These are phyloP conservation scores for Pangasius sanitwongsei DNA, from an alignment of 2,797 vertebrate species.

Conservation along the genomic window DNA sequence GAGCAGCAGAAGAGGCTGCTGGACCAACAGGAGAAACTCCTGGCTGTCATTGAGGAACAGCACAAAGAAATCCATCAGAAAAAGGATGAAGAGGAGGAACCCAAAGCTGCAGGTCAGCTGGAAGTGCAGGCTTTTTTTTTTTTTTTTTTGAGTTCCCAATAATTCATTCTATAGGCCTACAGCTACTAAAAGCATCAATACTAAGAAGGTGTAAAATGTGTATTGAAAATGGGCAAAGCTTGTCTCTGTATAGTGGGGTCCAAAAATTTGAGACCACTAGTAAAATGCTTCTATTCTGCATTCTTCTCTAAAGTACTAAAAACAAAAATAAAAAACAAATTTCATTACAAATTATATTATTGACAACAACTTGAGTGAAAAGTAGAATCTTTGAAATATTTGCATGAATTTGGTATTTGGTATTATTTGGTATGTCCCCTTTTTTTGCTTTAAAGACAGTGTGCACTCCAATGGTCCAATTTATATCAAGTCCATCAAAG, in stretches of 20 bases:
- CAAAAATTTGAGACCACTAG: neutral
- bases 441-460: neutral
- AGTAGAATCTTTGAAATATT: neutral
- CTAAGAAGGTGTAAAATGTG: neutral
- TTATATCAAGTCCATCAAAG: neutral
- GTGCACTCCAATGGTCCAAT: neutral
- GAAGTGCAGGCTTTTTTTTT: neutral
- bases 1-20: constrained; percentile 93
- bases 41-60: constrained; percentile 94
- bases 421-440: neutral
- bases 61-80: constrained; percentile 97
- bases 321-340: too few species aligned
- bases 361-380: neutral
- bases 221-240: neutral
- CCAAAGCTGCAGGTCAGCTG: constrained; percentile 42
- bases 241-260: neutral
- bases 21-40: constrained; percentile 94
- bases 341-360: neutral
- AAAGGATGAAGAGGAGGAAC: constrained; percentile 75
- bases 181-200: neutral
- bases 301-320: neutral
- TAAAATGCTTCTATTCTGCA: neutral
- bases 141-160: neutral
- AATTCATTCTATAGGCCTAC: neutral
- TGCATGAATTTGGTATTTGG: neutral